Conservation (phyloP, 2,797 vertebrate species). For the Poliocrania exsul region DNA sequence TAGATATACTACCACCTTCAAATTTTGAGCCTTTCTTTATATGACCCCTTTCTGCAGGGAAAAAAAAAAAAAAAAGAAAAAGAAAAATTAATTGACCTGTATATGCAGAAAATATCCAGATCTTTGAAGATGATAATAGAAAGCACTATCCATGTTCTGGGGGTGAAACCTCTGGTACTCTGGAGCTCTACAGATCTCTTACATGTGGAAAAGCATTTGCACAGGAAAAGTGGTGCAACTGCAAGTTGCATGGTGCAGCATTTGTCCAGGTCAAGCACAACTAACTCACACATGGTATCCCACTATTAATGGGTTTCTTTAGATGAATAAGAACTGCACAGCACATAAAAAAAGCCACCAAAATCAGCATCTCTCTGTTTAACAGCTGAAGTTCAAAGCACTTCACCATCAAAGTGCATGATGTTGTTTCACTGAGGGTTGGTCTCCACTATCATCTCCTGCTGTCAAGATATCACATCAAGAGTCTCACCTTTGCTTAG, state of each 20-base stretch:
- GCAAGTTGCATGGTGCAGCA: neutral
- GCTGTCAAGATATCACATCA: slow-evolving; percentile 18
- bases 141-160: neutral
- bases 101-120: neutral
- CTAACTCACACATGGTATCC: neutral
- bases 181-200: neutral
- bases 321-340: neutral
- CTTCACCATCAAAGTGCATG: slow-evolving; percentile 5
- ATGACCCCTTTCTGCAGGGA: neutral
- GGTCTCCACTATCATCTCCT: slow-evolving; percentile 9
- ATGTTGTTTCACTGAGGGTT: neutral
- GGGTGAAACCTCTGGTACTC: neutral
- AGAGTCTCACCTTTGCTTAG: slow-evolving; percentile 9
- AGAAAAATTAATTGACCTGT: neutral
- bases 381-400: slow-evolving; percentile 23
- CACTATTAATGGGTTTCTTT: neutral
- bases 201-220: neutral
- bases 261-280: neutral
- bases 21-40: neutral
- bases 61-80: neutral
- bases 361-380: slow-evolving; percentile 47
- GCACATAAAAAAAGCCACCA: neutral
- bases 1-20: neutral
- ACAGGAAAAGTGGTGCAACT: neutral
- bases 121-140: neutral